Conservation (phyloP, 2,113 vertebrate genomes). For the Scomber japonicus region DNA sequence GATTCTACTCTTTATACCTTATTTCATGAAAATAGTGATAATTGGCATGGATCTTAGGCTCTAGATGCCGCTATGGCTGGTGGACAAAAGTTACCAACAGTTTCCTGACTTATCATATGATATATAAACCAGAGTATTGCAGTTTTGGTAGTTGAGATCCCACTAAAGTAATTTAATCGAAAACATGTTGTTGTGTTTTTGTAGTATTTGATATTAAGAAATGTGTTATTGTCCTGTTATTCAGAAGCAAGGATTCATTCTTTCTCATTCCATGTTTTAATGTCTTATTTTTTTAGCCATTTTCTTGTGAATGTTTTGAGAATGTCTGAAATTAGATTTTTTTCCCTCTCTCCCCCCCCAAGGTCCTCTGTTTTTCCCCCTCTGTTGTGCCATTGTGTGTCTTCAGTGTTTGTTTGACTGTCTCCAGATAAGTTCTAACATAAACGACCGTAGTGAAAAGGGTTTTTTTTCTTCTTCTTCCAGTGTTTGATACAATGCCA, state of each 20-base stretch:
- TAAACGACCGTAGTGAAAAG: slow-evolving; percentile 32
- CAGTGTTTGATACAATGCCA: slow-evolving; percentile 57
- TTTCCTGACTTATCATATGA: slow-evolving; percentile 30
- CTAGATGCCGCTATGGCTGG: not conserved
- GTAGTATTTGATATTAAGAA: slow-evolving; percentile 24
- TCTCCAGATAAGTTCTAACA: slow-evolving; percentile 63
- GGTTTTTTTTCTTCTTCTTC: slow-evolving; percentile 40
- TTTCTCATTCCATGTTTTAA: slow-evolving; percentile 48
- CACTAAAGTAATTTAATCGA: slow-evolving; percentile 25
- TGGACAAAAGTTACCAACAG: slow-evolving; percentile 17
- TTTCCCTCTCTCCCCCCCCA: slow-evolving; percentile 6
- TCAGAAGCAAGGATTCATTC: slow-evolving; percentile 66
- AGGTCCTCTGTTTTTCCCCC: slow-evolving; percentile 21
- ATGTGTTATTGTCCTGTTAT: slow-evolving; percentile 52
- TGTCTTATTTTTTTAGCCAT: slow-evolving; percentile 19
- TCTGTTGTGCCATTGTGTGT: slow-evolving; percentile 59
- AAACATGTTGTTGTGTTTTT: slow-evolving; percentile 32
- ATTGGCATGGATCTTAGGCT: slow-evolving; percentile 1
- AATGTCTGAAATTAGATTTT: slow-evolving; percentile 42
- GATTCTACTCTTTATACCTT: not conserved
- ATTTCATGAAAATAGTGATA: slow-evolving; percentile 4
- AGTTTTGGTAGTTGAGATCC: slow-evolving; percentile 38
- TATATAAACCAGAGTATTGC: slow-evolving; percentile 6
- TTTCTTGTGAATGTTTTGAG: slow-evolving; percentile 60
- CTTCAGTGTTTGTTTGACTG: slow-evolving; percentile 67